Conservation (phyloP, 2,113 vertebrate genomes). For the Hydropotes inermis region DNA sequence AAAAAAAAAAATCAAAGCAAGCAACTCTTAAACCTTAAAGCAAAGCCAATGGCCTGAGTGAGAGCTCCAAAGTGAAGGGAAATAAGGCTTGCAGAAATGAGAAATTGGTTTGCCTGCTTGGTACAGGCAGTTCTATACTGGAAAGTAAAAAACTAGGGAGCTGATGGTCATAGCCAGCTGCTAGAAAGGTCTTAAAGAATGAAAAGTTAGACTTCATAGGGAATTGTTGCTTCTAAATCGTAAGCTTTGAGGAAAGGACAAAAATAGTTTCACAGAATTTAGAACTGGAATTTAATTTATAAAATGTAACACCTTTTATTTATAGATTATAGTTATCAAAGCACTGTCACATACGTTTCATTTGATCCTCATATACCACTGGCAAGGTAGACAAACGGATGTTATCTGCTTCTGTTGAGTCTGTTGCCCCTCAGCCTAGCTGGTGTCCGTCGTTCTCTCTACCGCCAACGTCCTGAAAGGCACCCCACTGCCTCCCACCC, state of each 20-base stretch:
- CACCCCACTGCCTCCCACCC: not conserved
- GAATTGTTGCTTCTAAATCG: not conserved
- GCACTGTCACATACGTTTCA: not conserved
- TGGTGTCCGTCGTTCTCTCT: not conserved
- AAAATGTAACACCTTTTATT: not conserved
- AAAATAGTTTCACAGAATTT: not conserved
- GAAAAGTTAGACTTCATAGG: not conserved
- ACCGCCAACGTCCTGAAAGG: not conserved
- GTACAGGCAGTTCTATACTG: not conserved
- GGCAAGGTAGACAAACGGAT: not conserved
- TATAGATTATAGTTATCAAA: not conserved
- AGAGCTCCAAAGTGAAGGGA: not conserved
- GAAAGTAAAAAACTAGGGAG: not conserved
- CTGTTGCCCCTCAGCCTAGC: not conserved
- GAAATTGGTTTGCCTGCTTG: not conserved
- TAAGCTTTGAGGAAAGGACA: not conserved
- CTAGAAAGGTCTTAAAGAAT: not conserved
- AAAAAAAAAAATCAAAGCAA: not conserved
- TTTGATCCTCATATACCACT: not conserved
- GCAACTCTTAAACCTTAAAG: conserved; percentile 1
- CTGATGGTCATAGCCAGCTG: not conserved
- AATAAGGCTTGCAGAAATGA: not conserved
- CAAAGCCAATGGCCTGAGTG: not conserved
- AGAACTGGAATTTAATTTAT: not conserved
- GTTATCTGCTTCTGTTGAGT: not conserved